These are phyloP conservation scores for Carassius auratus DNA, from an alignment of 2,113 vertebrate species.

Conservation along the genomic window DNA sequence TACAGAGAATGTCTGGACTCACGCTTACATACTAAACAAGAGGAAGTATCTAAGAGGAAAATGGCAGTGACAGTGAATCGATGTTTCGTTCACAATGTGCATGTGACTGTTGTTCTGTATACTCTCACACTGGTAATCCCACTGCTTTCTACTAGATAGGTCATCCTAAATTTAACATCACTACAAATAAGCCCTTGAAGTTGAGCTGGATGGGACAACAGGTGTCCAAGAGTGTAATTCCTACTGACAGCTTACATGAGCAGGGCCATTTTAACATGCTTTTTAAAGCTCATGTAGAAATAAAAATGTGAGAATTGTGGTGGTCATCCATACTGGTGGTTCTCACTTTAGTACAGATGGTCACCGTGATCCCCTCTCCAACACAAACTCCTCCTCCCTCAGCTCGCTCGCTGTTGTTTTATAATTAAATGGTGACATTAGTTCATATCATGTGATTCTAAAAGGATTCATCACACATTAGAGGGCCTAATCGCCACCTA, in stretches of 20 bases:
- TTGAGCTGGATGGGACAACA: background rate
- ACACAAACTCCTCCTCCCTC: slow-evolving; percentile 53
- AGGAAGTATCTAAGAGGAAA: background rate
- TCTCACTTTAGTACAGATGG: slow-evolving; percentile 66
- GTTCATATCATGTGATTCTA: slow-evolving; percentile 86
- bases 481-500: slow-evolving; percentile 85
- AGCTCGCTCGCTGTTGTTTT: slow-evolving; percentile 79
- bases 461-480: slow-evolving; percentile 84
- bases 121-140: background rate
- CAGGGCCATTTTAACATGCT: background rate
- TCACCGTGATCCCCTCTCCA: slow-evolving; percentile 56
- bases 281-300: background rate
- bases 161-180: slow-evolving; percentile 65
- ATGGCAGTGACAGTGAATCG: background rate
- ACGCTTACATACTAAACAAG: background rate
- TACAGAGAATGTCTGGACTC: slow-evolving; percentile 21
- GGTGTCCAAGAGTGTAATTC: background rate
- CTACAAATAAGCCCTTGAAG: slow-evolving; percentile 58
- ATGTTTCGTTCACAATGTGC: background rate
- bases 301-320: slow-evolving; percentile 78
- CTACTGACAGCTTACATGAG: background rate
- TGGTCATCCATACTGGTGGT: slow-evolving; percentile 84
- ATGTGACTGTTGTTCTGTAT: background rate
- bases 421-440: slow-evolving; percentile 88
- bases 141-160: slow-evolving; percentile 45